phyloP scores from a whole-genome alignment of 2,888 invertebrate species.

The Herminia tarsipennalis region DNA sequence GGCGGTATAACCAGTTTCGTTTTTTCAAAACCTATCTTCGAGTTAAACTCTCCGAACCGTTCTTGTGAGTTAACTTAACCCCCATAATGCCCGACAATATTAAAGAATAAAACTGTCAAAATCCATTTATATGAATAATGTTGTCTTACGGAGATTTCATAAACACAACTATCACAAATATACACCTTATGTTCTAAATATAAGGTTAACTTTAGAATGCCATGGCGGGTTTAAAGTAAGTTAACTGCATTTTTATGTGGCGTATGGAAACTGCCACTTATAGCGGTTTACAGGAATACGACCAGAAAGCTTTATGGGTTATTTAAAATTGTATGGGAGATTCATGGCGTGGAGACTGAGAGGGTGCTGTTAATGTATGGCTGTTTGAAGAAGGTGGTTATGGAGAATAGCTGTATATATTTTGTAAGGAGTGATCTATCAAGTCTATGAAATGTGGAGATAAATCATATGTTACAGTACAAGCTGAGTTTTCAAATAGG shows the following conservation, averaged over 20 bases:
- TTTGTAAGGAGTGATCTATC: too few relatives aligned
- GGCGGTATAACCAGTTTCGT: too few relatives aligned
- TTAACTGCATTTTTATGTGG: slow-evolving; percentile 56
- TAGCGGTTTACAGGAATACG: slow-evolving; percentile 44
- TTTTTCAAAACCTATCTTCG: background rate
- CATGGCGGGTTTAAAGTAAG: slow-evolving; percentile 20
- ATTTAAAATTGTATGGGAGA: slow-evolving; percentile 45
- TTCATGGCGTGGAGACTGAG: slow-evolving; percentile 15
- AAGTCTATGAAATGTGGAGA: too few relatives aligned
- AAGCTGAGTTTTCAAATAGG: too few relatives aligned
- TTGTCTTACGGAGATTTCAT: slow-evolving; percentile 46
- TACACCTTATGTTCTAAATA: slow-evolving; percentile 1
- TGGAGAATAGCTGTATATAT: slow-evolving; percentile 1
- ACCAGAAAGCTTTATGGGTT: slow-evolving; percentile 45
- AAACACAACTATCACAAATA: background rate
- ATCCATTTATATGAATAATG: slow-evolving; percentile 75
- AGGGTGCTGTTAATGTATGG: slow-evolving; percentile 11
- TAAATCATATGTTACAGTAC: too few relatives aligned
- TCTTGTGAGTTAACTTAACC: slow-evolving; percentile 7
- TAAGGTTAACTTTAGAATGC: slow-evolving; percentile 20
- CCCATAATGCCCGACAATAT: slow-evolving; percentile 55
- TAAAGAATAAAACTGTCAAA: slow-evolving; percentile 78
- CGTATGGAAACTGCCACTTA: slow-evolving; percentile 63
- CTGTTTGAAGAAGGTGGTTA: slow-evolving; percentile 16
- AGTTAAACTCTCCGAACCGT: too few relatives aligned